Evolutionary conservation across 2,888 invertebrate genomes (phyloP).

Genomic region (Lypha dubia): DNA sequence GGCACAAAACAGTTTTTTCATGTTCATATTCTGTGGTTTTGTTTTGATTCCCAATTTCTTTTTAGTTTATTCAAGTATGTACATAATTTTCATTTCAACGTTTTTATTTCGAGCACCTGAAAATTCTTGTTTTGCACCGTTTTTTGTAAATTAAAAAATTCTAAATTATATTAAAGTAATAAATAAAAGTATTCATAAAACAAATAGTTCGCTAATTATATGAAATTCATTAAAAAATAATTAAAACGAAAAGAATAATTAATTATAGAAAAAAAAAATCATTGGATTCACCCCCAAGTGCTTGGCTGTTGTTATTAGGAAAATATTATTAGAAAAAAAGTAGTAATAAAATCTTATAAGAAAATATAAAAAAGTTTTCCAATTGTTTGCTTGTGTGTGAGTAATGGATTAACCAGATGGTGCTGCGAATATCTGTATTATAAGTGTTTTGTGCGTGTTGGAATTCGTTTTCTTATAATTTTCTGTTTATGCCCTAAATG

Average conservation of each 20-base stretch:
- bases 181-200: constrained; percentile 34
- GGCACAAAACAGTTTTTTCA: neutral
- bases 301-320: constrained; percentile 36
- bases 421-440: constrained; percentile 39
- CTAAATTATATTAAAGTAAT: constrained; percentile 40
- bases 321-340: constrained; percentile 27
- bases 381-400: constrained; percentile 27
- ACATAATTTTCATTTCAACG: constrained; percentile 69
- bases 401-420: constrained; percentile 18
- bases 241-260: constrained; percentile 7
- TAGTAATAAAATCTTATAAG: constrained; percentile 9
- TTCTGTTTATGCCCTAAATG: constrained; percentile 36
- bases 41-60: constrained; percentile 66
- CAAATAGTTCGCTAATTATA: constrained; percentile 18
- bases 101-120: constrained; percentile 72
- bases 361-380: constrained; percentile 24
- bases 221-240: constrained; percentile 42
- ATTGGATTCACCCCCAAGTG: constrained; percentile 40
- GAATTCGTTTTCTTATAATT: constrained; percentile 29
- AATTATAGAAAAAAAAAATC: constrained; percentile 20
- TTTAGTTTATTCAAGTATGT: constrained; percentile 68
- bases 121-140: constrained; percentile 71
- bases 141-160: constrained; percentile 61
- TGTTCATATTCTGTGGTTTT: constrained; percentile 63
- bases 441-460: constrained; percentile 51